phyloP scores from a whole-genome alignment of 2,113 vertebrate species.

The Ctenomys sociabilis region DNA sequence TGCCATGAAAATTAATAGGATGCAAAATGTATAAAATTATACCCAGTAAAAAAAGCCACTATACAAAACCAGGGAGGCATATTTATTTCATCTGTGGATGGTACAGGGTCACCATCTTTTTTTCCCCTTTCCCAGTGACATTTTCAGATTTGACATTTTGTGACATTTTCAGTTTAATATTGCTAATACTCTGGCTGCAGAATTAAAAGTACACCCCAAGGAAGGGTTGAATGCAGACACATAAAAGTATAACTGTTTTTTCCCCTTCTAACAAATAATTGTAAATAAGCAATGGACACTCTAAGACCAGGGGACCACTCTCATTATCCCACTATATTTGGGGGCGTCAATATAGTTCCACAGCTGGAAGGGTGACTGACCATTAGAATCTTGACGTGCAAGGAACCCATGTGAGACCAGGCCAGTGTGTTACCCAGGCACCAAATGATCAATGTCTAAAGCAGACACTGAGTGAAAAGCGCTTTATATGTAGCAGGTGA shows the following conservation, averaged over 20 bases:
- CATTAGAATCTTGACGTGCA: background rate
- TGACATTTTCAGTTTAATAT: constrained; percentile 94
- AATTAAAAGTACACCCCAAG: constrained; percentile 91
- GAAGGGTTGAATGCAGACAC: constrained; percentile 85
- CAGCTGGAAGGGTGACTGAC: background rate
- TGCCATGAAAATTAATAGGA: constrained; percentile 90
- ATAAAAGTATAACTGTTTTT: constrained; percentile 77
- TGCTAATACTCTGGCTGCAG: constrained; percentile 88
- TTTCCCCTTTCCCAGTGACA: constrained; percentile 82
- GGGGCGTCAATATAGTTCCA: background rate
- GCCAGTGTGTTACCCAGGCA: background rate
- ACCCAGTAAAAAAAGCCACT: constrained; percentile 74
- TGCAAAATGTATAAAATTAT: constrained; percentile 87
- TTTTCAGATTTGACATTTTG: constrained; percentile 92
- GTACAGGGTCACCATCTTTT: constrained; percentile 83
- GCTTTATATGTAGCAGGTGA: background rate
- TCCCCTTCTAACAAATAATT: constrained; percentile 78
- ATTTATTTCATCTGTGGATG: constrained; percentile 90
- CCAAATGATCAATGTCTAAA: constrained; percentile 9
- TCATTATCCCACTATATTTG: background rate
- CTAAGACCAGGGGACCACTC: background rate
- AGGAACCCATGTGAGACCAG: background rate
- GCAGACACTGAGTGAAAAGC: background rate
- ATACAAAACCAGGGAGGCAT: constrained; percentile 83
- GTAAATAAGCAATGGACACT: constrained; percentile 57